Evolutionary conservation across 1,140 invertebrate genomes (phyloP), one percentile per base, ranked within the genome.

Genomic region (Cydia pomonella): DNA sequence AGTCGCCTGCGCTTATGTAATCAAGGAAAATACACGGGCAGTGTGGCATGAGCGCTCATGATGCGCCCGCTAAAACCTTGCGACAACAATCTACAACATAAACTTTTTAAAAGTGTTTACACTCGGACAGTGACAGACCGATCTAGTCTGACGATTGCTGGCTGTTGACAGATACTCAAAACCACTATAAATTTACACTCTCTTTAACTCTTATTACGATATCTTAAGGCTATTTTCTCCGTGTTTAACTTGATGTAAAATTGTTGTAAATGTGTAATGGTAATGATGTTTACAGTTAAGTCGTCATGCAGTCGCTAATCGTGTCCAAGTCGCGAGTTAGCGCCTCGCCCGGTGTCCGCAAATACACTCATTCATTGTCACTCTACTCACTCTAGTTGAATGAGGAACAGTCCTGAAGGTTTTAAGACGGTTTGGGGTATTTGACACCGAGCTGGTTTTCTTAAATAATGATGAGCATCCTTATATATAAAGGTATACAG

Each of bases 271-370:
- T 79, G 75, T 64, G 87, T 87, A 87, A 88, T 90, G 89, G 90
- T 91, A 89, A 91, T 88, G 84, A 89, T 91, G 89, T 92, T 91
- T 91, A 92, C 90, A 91, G 90, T 92, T 92, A 92, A 85, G 79
- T 90, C 89, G 89, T 91, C 90, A 87, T 88, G 84, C 80, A 66
- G 85, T 86, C 82, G 89, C 89, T 91, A 91, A 91, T 90, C 88
- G 87, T 47, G 79, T 72, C 84, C 84, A 87, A 84, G 87, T 91
- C 87, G 85, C 90, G 82, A 79, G 87, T 92, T 92, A 92, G 89
- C 90, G 89, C 89, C 90, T 92, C 84, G 85, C 90, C 90, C 85
- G 89, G 90, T 91, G 89, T 92, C 86, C 88, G 82, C 87, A 90
- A 90, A 92, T 88, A 90, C 6, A 77, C 78, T 87, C 87, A 90